A percentile compares a stretch with the other conserved stretches of the same genome.
phyloP scores from a whole-genome alignment of 1,140 invertebrate species.

The Calycopis cecrops region DNA sequence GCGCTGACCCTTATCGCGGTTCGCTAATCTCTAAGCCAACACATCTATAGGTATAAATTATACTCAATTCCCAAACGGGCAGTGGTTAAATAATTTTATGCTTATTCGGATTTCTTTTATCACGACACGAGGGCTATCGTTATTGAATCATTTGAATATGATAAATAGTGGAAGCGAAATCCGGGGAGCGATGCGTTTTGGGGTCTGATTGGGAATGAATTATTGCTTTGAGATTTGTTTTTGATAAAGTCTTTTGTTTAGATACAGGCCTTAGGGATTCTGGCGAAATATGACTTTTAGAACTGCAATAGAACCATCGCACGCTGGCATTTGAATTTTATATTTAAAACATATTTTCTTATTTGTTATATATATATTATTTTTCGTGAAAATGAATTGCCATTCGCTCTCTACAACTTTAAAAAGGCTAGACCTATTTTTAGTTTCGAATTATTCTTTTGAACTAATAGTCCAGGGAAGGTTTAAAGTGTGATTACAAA shows the following conservation, averaged over 20 bases:
- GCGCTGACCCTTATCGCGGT: constrained; percentile 13
- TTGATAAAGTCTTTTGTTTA: constrained; percentile 20
- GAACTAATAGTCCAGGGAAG: too few relatives aligned
- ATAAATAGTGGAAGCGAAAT: constrained; percentile 53
- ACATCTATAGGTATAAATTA: constrained; percentile 65
- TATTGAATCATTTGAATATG: constrained; percentile 71
- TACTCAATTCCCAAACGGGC: constrained; percentile 43
- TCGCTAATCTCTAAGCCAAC: constrained; percentile 50
- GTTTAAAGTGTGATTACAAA: too few relatives aligned
- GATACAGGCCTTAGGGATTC: constrained; percentile 8
- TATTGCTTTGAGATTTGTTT: constrained; percentile 40
- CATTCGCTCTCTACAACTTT: too few relatives aligned
- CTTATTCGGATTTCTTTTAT: constrained; percentile 65
- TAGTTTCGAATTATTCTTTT: too few relatives aligned
- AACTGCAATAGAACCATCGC: too few relatives aligned
- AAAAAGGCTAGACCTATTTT: too few relatives aligned
- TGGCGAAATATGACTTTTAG: too few relatives aligned
- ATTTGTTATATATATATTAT: too few relatives aligned
- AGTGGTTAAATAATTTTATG: constrained; percentile 62
- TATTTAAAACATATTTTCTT: too few relatives aligned
- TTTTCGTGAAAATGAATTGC: too few relatives aligned
- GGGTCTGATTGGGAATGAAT: constrained; percentile 54
- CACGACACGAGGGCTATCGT: constrained; percentile 53
- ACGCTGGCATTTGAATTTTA: too few relatives aligned
- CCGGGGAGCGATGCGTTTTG: constrained; percentile 53